Percentiles rank a stretch among this genome's conserved stretches.
Evolutionary conservation across 2,797 vertebrate genomes (phyloP).

Genomic region (Pteronotus mesoamericanus): DNA sequence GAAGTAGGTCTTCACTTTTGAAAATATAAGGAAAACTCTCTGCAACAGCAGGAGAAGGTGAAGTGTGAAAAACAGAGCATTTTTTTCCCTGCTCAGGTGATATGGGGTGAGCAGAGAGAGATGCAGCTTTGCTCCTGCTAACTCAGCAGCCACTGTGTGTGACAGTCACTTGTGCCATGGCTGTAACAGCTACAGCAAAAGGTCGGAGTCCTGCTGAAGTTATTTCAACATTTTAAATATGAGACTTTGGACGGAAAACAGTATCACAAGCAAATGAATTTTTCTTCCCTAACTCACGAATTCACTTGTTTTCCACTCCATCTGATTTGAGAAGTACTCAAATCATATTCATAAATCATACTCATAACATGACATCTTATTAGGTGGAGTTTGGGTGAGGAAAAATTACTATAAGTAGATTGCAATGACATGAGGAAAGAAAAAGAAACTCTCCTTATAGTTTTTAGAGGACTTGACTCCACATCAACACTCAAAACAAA

Average conservation of each 20-base stretch:
- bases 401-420: not conserved
- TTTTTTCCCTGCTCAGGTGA: not conserved
- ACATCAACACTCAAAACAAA: not conserved
- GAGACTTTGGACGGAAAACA: not conserved
- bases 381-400: not conserved
- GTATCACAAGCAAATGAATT: not conserved
- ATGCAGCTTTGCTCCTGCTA: accelerated
- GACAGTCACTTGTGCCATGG: too few species aligned
- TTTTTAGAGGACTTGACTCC: not conserved
- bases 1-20: not conserved
- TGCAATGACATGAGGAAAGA: conserved; percentile 1
- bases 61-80: not conserved
- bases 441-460: not conserved
- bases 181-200: not conserved
- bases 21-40: not conserved
- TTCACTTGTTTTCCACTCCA: conserved; percentile 3
- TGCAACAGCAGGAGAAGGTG: not conserved
- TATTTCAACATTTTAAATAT: not conserved
- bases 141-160: not conserved
- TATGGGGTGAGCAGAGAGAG: not conserved
- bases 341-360: not conserved
- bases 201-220: not conserved
- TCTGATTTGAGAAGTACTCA: not conserved
- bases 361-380: not conserved
- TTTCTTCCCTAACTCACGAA: not conserved